Evolutionary conservation across 2,888 invertebrate species (phyloP), one percentile per base, ranked within the genome.

Genomic region (Calameuta pallipes): DNA sequence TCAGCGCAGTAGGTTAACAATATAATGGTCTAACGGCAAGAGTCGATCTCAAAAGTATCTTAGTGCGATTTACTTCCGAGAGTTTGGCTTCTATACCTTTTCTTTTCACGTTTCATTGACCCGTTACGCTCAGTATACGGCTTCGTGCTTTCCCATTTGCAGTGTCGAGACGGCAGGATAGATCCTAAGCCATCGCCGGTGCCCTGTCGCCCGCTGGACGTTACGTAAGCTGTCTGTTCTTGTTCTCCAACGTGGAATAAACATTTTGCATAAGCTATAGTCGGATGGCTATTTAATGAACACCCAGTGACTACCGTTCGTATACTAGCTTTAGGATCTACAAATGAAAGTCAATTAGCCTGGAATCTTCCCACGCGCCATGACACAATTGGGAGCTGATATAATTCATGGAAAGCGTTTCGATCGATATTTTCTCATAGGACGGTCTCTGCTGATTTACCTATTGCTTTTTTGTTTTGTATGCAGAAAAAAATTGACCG

Each of bases 41-140:
- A 71, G 71, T 9, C 31, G 31, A 75, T 77, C 76, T 76, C 78
- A 77, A 56, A 56, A 56, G 56, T 56, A 23, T 23, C 56, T 23
- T 78, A 78, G 74, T 68, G 77, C 76, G 80, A 82, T 83, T 82
- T 80, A 82, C 82, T 82, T 83, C 83, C 82, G 80, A 69, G 79
- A 31, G 81, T 76, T 79, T 76, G 81, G 82, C 78, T 81, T 82
- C 80, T 82, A 41, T 41, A 78, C 80, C 75, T 78, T 76, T 77
- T 71, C 75, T 69, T 75, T 76, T 78, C 78, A 81, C 81, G 85
- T 84, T 85, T 85, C 85, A 82, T 85, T 84, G 85, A 85, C 83
- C 86, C 81, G 82, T 37, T 81, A 41, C 73, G 69, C 79, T 33
- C 78, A 56, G 79, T 82, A 23, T 56, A 83, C 82, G 84, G 83